Percentiles rank a stretch among this genome's conserved stretches.
phyloP scores from a whole-genome alignment of 2,888 invertebrate species.

The Tenthredo mesomela region DNA sequence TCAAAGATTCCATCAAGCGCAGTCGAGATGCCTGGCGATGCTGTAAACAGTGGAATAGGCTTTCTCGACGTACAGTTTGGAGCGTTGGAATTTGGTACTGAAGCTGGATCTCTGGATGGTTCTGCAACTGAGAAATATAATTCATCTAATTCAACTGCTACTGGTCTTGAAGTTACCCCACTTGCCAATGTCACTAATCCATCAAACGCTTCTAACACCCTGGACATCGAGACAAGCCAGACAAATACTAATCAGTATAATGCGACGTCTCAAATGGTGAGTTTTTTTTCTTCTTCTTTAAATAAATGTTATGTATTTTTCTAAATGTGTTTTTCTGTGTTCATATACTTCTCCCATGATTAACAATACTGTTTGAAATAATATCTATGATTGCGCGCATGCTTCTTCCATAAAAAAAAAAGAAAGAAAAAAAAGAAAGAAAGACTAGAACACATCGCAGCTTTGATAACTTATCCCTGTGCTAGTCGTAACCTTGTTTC shows the following conservation, averaged over 20 bases:
- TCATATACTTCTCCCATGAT: not conserved
- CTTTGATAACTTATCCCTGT: slow-evolving; percentile 52
- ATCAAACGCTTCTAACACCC: slow-evolving; percentile 69
- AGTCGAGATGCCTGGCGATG: slow-evolving; percentile 97
- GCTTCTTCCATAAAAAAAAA: not conserved
- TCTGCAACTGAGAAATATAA: slow-evolving; percentile 78
- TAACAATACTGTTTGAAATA: not conserved
- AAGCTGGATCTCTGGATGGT: slow-evolving; percentile 79
- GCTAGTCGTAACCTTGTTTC: slow-evolving; percentile 42
- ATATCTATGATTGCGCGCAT: not conserved
- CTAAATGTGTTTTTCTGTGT: not conserved
- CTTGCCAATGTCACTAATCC: slow-evolving; percentile 65
- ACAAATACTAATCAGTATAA: slow-evolving; percentile 69
- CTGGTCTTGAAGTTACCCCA: slow-evolving; percentile 71
- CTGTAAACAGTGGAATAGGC: slow-evolving; percentile 85
- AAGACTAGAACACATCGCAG: not conserved
- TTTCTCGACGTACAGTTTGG: slow-evolving; percentile 97
- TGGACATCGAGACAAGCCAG: slow-evolving; percentile 72
- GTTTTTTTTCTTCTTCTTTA: not conserved
- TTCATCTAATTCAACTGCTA: slow-evolving; percentile 72
- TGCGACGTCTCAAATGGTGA: slow-evolving; percentile 72
- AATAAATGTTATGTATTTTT: not conserved
- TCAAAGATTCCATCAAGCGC: slow-evolving; percentile 94
- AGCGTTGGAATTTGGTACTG: slow-evolving; percentile 87
- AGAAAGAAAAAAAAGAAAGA: not conserved